Evolutionary conservation across 2,113 vertebrate species (phyloP), one percentile per base, ranked within the genome.

Genomic region (Urocitellus parryii): DNA sequence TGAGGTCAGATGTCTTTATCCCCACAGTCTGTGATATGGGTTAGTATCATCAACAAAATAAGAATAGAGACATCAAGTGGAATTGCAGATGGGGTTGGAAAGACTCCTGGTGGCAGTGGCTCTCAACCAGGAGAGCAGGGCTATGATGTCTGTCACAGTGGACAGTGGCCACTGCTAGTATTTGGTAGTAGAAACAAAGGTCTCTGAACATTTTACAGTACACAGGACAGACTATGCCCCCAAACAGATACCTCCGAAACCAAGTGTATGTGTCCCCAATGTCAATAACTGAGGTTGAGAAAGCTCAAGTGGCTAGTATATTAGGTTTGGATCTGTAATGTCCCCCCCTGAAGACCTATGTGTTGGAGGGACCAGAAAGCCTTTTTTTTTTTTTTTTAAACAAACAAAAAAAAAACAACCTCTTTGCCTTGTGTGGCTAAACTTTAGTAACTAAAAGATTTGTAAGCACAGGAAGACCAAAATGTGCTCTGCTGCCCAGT

Each of bases 121-220:
- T 80, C 48, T 84, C 48, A 18, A 0, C 27, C 4, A 24, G 29
- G 13, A 51, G 14, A 5, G n/a, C 32, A 8, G 7, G 18, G 9
- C 58, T 10, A 1, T 13, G 53, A 48, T 14, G 20, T n/a, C 37
- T 12, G 0, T 78, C 76, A 39, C 42, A 6, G 0, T 17, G 3
- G n/a, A 83, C 22, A 0, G 0, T 65, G 51, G 13, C 0, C 8
- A 11, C 39, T 53, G 2, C 14, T 34, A 2, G 18, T 39, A 56
- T 45, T 42, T 70, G 17, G 17, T 6, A 34, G 4, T 32, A 29
- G 79, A 39, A 68, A 37, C 18, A 37, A 86, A 27, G 7, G 22
- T 3, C n/a, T 39, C 42, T 27, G 0, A 25, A 2, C 16, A 9
- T 37, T 42, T 8, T 18, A 2, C 1, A 53, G 4, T 18, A 2